phyloP scores from a whole-genome alignment of 2,888 invertebrate genomes.

The Pegoplata infirma region DNA sequence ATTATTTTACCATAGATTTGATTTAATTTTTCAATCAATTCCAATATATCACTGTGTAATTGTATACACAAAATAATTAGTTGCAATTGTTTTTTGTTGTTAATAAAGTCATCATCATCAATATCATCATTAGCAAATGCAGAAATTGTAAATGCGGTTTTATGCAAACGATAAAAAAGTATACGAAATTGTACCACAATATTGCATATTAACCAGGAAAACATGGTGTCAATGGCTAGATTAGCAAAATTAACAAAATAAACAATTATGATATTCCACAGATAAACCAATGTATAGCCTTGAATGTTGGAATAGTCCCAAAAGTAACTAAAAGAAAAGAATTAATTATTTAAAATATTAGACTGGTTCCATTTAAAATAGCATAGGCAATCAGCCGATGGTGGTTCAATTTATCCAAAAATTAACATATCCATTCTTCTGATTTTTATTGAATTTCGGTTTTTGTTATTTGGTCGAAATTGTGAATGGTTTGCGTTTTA shows the following conservation, averaged over 20 bases:
- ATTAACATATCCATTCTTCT: too few relatives aligned
- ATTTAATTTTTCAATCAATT: conserved; percentile 39
- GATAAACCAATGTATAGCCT: conserved; percentile 30
- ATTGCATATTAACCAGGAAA: conserved; percentile 51
- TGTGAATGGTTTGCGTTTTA: too few relatives aligned
- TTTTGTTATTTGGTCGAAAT: too few relatives aligned
- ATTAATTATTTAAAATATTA: too few relatives aligned
- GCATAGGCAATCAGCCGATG: too few relatives aligned
- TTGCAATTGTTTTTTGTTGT: neutral
- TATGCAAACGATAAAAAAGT: conserved; percentile 27
- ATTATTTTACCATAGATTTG: conserved; percentile 39
- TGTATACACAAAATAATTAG: conserved; percentile 21
- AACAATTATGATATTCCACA: conserved; percentile 42
- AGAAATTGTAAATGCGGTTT: conserved; percentile 1
- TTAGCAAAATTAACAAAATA: conserved; percentile 21
- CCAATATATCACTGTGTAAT: conserved; percentile 27
- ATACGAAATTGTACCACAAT: conserved; percentile 51
- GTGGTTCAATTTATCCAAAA: too few relatives aligned
- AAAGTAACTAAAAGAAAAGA: conserved; percentile 27
- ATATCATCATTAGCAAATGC: neutral
- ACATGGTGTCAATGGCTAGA: conserved; percentile 46
- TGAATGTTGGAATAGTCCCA: conserved; percentile 9
- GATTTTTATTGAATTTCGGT: too few relatives aligned
- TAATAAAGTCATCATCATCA: too few relatives aligned
- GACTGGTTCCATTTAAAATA: too few relatives aligned